Conservation (phyloP, 2,113 vertebrate genomes). For the Rynchops niger region DNA sequence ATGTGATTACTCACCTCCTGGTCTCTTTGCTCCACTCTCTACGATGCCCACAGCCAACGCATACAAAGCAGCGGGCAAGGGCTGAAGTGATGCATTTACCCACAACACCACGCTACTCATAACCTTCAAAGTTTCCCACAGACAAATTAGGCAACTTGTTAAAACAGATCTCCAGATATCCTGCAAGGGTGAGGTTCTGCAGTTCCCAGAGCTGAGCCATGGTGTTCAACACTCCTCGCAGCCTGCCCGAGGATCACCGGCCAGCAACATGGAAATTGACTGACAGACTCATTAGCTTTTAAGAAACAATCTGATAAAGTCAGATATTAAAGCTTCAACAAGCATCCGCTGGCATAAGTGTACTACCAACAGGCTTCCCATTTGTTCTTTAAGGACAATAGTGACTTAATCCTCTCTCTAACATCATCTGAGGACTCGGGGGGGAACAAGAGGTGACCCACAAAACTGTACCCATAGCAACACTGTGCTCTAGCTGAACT, state of each 20-base stretch:
- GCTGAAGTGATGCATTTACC: background rate
- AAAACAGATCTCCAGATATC: background rate
- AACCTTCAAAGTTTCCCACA: background rate
- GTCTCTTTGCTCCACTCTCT: background rate
- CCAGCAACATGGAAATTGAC: background rate
- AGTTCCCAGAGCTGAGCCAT: background rate
- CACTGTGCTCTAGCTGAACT: background rate
- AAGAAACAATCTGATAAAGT: background rate
- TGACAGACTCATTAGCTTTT: background rate
- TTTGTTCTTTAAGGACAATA: background rate
- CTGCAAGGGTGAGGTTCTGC: background rate
- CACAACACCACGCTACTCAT: background rate
- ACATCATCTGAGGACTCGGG: background rate
- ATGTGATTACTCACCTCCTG: background rate
- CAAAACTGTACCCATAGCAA: slow-evolving; percentile 23
- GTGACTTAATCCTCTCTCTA: slow-evolving; percentile 35
- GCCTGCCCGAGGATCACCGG: background rate
- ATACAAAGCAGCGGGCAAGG: background rate
- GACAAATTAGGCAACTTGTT: background rate
- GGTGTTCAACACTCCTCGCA: accelerated
- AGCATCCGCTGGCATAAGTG: background rate
- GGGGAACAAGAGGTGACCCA: background rate
- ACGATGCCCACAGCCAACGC: background rate
- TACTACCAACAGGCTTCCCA: background rate
- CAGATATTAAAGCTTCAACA: background rate